Conservation (phyloP, 1,140 invertebrate species). For the Philotrypesis tridentata region DNA sequence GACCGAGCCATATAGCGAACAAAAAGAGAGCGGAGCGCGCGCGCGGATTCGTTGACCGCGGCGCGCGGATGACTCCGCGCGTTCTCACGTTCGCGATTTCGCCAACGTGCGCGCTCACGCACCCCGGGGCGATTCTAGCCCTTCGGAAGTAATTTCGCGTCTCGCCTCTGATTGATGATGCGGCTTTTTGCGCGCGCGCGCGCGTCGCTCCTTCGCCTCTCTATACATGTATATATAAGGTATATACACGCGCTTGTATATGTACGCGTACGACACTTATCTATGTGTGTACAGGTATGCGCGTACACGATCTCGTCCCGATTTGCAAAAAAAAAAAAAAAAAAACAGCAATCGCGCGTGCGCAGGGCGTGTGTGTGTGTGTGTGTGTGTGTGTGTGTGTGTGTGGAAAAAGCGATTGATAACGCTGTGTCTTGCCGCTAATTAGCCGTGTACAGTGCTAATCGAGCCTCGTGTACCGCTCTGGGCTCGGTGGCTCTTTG, state of each 20-base stretch:
- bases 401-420: no score
- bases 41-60: not conserved
- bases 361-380: no score
- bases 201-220: no score
- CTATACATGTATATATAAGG: no score
- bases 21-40: not conserved
- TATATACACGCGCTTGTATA: no score
- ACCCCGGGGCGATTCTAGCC: not conserved
- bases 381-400: no score
- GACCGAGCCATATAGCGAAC: not conserved
- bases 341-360: no score
- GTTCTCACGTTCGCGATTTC: constrained; percentile 5
- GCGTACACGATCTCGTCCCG: no score
- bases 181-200: not conserved
- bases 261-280: no score
- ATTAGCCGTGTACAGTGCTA: not conserved
- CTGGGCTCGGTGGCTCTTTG: not conserved
- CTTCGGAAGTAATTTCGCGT: constrained; percentile 1
- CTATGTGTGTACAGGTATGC: no score
- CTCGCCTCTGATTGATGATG: not conserved
- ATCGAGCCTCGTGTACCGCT: no score
- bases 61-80: not conserved
- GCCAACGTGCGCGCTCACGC: not conserved
- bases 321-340: no score
- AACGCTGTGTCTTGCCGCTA: not conserved